Evolutionary conservation across 2,888 invertebrate genomes (phyloP).

Genomic region (Oligia latruncula): DNA sequence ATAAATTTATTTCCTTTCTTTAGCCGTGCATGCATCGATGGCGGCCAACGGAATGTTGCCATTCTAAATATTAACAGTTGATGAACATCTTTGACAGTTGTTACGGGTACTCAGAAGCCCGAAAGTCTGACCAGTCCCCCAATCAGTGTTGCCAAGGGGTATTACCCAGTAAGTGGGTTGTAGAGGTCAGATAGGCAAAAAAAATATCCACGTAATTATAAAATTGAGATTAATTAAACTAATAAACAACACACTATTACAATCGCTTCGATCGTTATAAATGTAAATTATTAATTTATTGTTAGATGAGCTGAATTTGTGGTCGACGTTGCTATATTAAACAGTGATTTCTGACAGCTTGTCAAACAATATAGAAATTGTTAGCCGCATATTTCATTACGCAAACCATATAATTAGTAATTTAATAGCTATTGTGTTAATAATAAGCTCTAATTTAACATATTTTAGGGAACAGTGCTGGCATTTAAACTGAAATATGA

Average conservation of each 20-base stretch:
- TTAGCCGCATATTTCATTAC: constrained; percentile 26
- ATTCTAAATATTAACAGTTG: no score
- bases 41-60: not conserved
- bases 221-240: not conserved
- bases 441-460: not conserved
- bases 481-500: not conserved
- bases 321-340: constrained; percentile 32
- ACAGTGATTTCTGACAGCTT: constrained; percentile 46
- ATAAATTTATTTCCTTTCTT: not conserved
- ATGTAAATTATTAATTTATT: constrained; percentile 41
- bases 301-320: constrained; percentile 48
- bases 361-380: constrained; percentile 50
- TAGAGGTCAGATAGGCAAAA: not conserved
- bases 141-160: not conserved
- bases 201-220: not conserved
- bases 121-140: not conserved
- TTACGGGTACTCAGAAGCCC: no score
- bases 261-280: not conserved
- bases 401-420: constrained; percentile 21
- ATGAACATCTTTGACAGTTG: no score
- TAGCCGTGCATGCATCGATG: not conserved
- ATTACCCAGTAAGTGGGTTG: not conserved
- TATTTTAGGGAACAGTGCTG: not conserved
- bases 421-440: constrained; percentile 16
- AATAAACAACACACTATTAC: not conserved